Evolutionary conservation across 2,797 vertebrate species (phyloP).

Genomic region (Gymnoscopelus braueri): DNA sequence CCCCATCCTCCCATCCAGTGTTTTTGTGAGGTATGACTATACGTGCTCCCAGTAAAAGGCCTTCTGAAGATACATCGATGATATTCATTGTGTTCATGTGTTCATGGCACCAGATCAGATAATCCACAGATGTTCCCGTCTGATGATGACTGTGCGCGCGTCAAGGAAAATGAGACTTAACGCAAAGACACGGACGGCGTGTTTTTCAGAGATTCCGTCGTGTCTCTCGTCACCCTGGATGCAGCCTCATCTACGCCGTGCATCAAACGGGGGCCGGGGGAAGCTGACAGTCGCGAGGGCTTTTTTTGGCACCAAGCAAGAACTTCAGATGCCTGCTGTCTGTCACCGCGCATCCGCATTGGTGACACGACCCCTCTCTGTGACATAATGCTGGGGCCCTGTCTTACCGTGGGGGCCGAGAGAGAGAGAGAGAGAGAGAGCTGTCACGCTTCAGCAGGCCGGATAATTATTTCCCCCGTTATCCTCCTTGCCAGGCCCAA

Average conservation of each 20-base stretch:
- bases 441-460: constrained; percentile 86
- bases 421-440: constrained; percentile 73
- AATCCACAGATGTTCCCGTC: too few relatives aligned
- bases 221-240: constrained; percentile 16
- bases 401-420: constrained; percentile 71
- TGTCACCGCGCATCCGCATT: constrained; percentile 77
- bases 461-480: constrained; percentile 88
- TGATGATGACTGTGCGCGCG: too few relatives aligned
- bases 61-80: too few relatives aligned
- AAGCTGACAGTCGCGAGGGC: constrained; percentile 41
- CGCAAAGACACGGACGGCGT: too few relatives aligned
- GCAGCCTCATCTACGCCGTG: constrained; percentile 26
- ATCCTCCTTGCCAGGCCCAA: constrained; percentile 82
- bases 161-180: too few relatives aligned
- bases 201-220: constrained; percentile 4
- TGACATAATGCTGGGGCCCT: constrained; percentile 80
- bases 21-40: too few relatives aligned
- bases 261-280: constrained; percentile 47
- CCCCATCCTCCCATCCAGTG: too few relatives aligned
- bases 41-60: too few relatives aligned
- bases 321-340: constrained; percentile 72
- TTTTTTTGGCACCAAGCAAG: constrained; percentile 53
- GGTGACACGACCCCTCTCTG: constrained; percentile 72
- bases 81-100: too few relatives aligned
- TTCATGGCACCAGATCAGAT: too few relatives aligned